A percentile compares a stretch with the other conserved stretches of the same genome.
These are phyloP conservation scores for Stichodactyla mertensii DNA, from an alignment of 64 coral and sea anemone genomes.

Conservation along the genomic window DNA sequence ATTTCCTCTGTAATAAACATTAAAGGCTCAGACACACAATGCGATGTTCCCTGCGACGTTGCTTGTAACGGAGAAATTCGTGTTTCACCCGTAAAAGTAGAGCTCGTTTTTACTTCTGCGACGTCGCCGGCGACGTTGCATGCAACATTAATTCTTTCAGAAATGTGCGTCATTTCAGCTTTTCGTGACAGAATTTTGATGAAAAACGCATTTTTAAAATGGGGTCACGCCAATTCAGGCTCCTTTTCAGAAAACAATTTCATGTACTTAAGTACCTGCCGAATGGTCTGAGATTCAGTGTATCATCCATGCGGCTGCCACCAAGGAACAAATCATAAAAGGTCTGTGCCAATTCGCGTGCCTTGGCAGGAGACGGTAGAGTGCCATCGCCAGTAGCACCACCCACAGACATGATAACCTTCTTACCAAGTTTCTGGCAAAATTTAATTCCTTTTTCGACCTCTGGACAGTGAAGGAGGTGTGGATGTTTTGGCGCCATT, in stretches of 20 bases:
- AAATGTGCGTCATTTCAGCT: too few relatives aligned
- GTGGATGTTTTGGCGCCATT: slow-evolving; percentile 30
- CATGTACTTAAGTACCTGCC: slow-evolving; percentile 15
- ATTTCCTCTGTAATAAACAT: too few relatives aligned
- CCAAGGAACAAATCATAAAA: slow-evolving; percentile 56
- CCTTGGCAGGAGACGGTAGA: slow-evolving; percentile 15
- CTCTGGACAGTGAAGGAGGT: slow-evolving; percentile 35
- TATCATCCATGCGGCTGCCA: neutral
- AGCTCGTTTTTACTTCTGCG: too few relatives aligned
- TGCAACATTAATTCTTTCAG: too few relatives aligned
- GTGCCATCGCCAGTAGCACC: slow-evolving; percentile 55
- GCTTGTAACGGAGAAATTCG: too few relatives aligned
- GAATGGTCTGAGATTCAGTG: slow-evolving; percentile 39
- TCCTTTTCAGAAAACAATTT: too few relatives aligned
- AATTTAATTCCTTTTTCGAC: slow-evolving; percentile 58
- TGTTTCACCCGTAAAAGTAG: too few relatives aligned
- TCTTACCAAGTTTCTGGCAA: slow-evolving; percentile 64
- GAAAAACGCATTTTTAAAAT: too few relatives aligned
- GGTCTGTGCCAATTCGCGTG: slow-evolving; percentile 30
- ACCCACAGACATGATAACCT: slow-evolving; percentile 62
- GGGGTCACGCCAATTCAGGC: neutral
- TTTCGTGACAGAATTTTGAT: too few relatives aligned
- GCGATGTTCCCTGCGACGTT: too few relatives aligned
- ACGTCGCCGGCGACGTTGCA: neutral
- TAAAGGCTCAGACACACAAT: too few relatives aligned